These are phyloP conservation scores for Strigops habroptila DNA, from an alignment of 2,113 vertebrate genomes.

Conservation along the genomic window DNA sequence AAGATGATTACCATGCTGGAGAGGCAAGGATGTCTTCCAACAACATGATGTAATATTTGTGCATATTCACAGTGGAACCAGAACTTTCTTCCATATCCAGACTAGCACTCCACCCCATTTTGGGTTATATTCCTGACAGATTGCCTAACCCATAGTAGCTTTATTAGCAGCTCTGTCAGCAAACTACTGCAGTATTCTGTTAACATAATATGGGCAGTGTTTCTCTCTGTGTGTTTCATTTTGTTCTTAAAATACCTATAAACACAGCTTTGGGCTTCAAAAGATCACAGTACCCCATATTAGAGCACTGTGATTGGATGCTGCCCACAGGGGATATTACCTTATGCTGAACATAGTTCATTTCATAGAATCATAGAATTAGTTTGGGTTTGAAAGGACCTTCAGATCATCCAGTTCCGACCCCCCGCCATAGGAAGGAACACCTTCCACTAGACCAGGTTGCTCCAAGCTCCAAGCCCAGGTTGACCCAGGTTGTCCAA, in stretches of 20 bases:
- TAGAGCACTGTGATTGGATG: not conserved
- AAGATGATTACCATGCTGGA: not conserved
- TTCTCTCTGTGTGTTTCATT: not conserved
- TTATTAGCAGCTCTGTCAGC: not conserved
- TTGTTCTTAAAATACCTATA: not conserved
- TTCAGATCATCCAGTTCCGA: not conserved
- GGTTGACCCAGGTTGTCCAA: not conserved
- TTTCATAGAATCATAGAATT: not conserved
- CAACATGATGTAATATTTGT: not conserved
- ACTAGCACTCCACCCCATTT: not conserved
- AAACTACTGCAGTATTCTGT: not conserved
- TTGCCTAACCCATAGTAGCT: not conserved
- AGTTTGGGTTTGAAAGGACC: not conserved
- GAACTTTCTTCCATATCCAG: not conserved
- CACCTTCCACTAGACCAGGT: not conserved
- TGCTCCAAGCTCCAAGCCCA: not conserved
- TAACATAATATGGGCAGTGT: not conserved
- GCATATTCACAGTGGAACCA: not conserved
- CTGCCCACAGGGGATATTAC: not conserved
- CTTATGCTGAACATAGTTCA: not conserved
- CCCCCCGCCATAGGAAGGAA: not conserved
- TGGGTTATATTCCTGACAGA: not conserved
- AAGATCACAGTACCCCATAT: not conserved
- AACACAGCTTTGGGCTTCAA: not conserved
- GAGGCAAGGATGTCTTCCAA: not conserved